A percentile compares a stretch with the other conserved stretches of the same genome.
Conservation (phyloP, 2,888 invertebrate genomes). For the Dimorphilus gyrociliatus region DNA sequence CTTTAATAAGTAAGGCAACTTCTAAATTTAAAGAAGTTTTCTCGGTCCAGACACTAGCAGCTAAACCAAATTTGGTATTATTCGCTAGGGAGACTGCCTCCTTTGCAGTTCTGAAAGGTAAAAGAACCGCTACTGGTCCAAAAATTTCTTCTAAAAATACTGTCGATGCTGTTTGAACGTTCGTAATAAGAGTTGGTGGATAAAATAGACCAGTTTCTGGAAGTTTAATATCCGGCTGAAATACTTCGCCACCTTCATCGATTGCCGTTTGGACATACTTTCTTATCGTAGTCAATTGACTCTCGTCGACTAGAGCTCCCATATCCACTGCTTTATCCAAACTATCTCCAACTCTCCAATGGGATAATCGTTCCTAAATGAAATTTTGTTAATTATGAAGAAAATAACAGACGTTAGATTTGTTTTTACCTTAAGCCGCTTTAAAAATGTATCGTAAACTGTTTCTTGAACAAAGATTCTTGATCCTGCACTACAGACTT, state of each 20-base stretch:
- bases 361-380: constrained; percentile 30
- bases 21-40: constrained; percentile 43
- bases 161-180: constrained; percentile 40
- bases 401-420: no score
- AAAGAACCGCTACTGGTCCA: constrained; percentile 39
- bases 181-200: constrained; percentile 37
- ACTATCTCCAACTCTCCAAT: constrained; percentile 35
- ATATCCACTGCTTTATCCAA: constrained; percentile 41
- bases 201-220: constrained; percentile 24
- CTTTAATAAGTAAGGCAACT: constrained; percentile 41
- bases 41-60: constrained; percentile 45
- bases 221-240: constrained; percentile 8
- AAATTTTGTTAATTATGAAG: no score
- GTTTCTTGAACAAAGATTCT: constrained; percentile 44
- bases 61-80: constrained; percentile 41
- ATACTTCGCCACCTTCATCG: constrained; percentile 34
- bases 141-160: constrained; percentile 38
- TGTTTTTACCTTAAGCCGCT: constrained; percentile 41
- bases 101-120: constrained; percentile 43
- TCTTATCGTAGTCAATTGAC: constrained; percentile 20
- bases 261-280: constrained; percentile 23
- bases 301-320: constrained; percentile 33
- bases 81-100: constrained; percentile 45
- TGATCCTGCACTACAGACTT: constrained; percentile 43
- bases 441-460: constrained; percentile 38